Base-by-base conservation (phyloP, 2,113 vertebrate genomes). In the Apaloderma vittatum region DNA sequence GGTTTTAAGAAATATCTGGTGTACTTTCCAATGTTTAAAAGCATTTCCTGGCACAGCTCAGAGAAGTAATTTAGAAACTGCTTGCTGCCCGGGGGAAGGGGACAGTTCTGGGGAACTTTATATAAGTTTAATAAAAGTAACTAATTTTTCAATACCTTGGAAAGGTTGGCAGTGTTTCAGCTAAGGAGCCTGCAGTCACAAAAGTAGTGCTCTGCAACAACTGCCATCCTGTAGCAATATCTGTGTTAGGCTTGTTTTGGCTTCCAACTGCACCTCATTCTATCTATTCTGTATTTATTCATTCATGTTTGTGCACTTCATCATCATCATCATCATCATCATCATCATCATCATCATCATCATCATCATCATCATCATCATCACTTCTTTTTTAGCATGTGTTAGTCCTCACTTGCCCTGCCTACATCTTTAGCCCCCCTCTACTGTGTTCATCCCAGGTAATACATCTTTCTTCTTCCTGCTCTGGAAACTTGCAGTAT, bases 121-220 rank as follows among this genome's bases (percentile, higher is more conserved):
- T 49, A 12, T 61, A 67, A 78, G 30, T 81, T 94, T 76, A 82
- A 91, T 71, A 59, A 15, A 63, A 74, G 34, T 52, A 63, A 48
- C 48, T 67, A 45, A 78, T 72, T 85, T 82, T 91, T 85, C 70
- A 78, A 82, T 49, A 45, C 22, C 49, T 79, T 45, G 29, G 26
- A 82, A 67, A 81, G 4, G 43, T 87, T 74, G 52, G 20, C 23
- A 58, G 22, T 48, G 32, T 65, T 96, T 91, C 76, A 85, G 27
- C 15, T 68, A 55, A 86, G 43, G 59, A 86, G 52, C 37, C 43
- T 37, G 22, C 9, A 79, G 57, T 30, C 86, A 89, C 45, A 82
- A 61, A 58, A n/a, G 15, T 32, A 76, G 48, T 2, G 0, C 3
- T 40, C 12, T 0, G 1, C 24, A 63, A 37, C n/a, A 19, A 17